Percentiles rank a stretch among this genome's conserved stretches.
These are phyloP conservation scores for Alca torda DNA, from an alignment of 2,797 vertebrate species.

Conservation along the genomic window DNA sequence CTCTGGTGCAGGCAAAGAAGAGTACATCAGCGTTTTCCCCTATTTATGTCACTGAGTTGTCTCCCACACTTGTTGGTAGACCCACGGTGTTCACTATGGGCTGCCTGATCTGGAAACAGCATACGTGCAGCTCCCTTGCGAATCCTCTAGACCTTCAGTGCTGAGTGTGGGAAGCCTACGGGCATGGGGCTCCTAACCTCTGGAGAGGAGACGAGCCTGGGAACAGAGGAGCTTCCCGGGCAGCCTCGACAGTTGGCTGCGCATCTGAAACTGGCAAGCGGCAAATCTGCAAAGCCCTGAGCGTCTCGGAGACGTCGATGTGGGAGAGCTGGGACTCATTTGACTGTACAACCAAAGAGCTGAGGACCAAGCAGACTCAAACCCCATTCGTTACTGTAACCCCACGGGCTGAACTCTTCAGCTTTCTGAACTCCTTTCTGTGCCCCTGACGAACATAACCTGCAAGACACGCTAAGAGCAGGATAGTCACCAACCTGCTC, in stretches of 20 bases:
- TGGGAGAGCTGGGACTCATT: background rate
- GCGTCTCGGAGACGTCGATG: background rate
- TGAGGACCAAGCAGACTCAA: background rate
- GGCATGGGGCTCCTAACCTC: background rate
- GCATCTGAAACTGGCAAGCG: background rate
- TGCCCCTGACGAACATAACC: background rate
- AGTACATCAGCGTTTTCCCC: accelerated
- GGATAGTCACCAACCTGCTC: background rate
- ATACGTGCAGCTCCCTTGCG: accelerated
- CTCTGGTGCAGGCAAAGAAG: background rate
- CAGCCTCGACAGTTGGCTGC: background rate
- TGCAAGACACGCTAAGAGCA: background rate
- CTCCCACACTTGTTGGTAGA: background rate
- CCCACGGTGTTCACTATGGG: background rate
- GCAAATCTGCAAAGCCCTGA: background rate
- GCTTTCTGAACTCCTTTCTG: background rate
- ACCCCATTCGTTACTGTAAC: background rate
- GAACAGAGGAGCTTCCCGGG: background rate
- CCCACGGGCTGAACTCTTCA: background rate
- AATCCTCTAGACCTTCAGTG: background rate
- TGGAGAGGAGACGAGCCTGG: background rate
- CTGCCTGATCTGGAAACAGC: background rate
- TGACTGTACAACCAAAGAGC: background rate
- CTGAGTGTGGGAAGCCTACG: background rate
- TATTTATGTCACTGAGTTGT: background rate